Base-by-base conservation (phyloP, 2,797 vertebrate species). In the Pyrocephalus nanus region DNA sequence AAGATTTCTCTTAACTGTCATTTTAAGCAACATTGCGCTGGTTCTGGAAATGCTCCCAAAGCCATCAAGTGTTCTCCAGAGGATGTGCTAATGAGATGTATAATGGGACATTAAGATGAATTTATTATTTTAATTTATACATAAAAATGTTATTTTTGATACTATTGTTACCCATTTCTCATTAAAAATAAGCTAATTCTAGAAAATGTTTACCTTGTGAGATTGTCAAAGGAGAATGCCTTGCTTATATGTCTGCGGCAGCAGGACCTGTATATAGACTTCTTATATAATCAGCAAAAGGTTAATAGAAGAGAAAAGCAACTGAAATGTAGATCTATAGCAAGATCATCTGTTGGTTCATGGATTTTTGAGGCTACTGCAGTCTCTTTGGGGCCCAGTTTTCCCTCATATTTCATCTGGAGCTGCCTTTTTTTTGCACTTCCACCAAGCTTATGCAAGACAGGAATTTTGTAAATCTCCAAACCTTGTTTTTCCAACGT, bases 31-130 rank as follows among this genome's bases (percentile, higher is more conserved):
- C 12, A 10, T 54, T 64, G 16, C 71, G n/a, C 32, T 64, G 29
- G 17, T 57, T 93, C 60, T 94, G 91, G 47, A 89, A 91, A 79
- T 57, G 34, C 38, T 89, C 64, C 55, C 45, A 58, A 94, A 88
- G 22, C 42, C 38, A 57, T 57, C 34, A 79, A 62, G 45, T 9
- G 3, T 64, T 94, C 65, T 86, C 57, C n/a, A 73, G 92, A 89
- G 67, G 32, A 40, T 88, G 64, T 54, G n/a, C 47, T 92, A 72
- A 88, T 90, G 30, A 90, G 30, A 30, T 61, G 30, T 75, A 26
- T 64, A 65, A 69, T 83, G 27, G 50, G 32, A 67, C 34, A 66
- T 76, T 32, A 62, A 12, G 45, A 51, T 66, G 7, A 69, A 73
- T 69, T 62, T 72, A 55, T 75, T 64, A 17, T 84, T 88, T 89